Evolutionary conservation across 2,797 vertebrate genomes (phyloP).

Genomic region (Halcyon smyrnensis): DNA sequence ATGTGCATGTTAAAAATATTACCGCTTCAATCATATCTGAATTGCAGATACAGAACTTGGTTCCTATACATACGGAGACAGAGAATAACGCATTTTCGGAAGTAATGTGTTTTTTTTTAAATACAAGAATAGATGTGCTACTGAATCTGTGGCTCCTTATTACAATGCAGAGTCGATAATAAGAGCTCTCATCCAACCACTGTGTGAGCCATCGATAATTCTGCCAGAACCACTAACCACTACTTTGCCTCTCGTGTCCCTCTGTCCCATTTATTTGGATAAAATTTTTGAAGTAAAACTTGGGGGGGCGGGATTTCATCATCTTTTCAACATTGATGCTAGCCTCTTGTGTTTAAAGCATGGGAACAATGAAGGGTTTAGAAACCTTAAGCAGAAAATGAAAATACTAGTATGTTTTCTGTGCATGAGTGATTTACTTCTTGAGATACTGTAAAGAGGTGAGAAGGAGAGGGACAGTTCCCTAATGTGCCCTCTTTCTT

Average conservation of each 20-base stretch:
- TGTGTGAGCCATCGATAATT: background rate
- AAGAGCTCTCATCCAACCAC: background rate
- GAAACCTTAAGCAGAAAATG: background rate
- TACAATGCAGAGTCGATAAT: background rate
- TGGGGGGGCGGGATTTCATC: accelerated
- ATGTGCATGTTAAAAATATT: background rate
- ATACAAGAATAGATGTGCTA: background rate
- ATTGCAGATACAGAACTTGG: background rate
- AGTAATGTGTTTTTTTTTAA: background rate
- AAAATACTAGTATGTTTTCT: background rate
- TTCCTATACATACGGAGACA: background rate
- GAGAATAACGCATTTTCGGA: background rate
- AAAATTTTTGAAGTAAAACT: background rate
- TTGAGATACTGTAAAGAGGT: background rate
- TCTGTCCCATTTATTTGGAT: background rate
- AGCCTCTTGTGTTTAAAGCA: background rate
- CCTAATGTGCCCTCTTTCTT: background rate
- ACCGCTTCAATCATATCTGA: background rate
- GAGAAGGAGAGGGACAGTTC: background rate
- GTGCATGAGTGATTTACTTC: background rate
- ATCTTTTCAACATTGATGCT: background rate
- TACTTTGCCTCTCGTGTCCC: background rate
- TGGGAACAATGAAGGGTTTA: background rate
- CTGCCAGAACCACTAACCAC: background rate
- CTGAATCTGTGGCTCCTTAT: background rate